Base-by-base conservation (phyloP, 2,888 invertebrate genomes). In the Strigamia transsilvanica region DNA sequence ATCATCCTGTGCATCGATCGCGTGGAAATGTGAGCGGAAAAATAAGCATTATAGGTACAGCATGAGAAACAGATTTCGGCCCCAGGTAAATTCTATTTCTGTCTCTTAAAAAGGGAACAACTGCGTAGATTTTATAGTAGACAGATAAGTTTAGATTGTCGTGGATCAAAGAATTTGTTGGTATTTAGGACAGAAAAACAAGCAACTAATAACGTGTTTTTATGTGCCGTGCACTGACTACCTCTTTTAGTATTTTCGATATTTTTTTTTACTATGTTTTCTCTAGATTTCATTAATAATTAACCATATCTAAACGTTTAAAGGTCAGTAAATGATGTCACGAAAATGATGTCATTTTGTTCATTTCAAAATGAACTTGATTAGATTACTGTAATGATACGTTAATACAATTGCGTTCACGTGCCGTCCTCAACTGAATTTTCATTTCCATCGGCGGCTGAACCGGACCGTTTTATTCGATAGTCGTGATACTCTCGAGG, bases 271-370 rank as follows among this genome's bases (percentile, higher is more conserved):
- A 10, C 18, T 61, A 61, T 23, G 2, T 61, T 61, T 21, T 21
- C 2, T 61, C 21, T 23, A 2, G 13, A 61, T 18, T 18, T 18
- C 56, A 18, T 18, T 56, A 18, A n/a, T 21, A 27, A 32, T 66
- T 66, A 73, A 10, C 32, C 4, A 12, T 73, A 32, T 73, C 73
- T 32, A 32, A n/a, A 13, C 27, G 21, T 73, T 32, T 73, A 73
- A 73, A 73, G 73, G 73, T 73, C 73, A n/a, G 15, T 23, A 32
- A 73, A 73, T 73, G 73, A 73, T 73, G 73, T 73, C 73, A 73
- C 32, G 32, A 27, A 15, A 56, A 27, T 73, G 32, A 32, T 73
- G 73, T 73, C 73, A 73, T 56, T 13, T 56, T 15, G 18, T 56
- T 21, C 56, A 56, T 73, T 73, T 73, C 27, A 73, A 32, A 23